Evolutionary conservation across 2,113 vertebrate species (phyloP).

Genomic region (Delphinus delphis): DNA sequence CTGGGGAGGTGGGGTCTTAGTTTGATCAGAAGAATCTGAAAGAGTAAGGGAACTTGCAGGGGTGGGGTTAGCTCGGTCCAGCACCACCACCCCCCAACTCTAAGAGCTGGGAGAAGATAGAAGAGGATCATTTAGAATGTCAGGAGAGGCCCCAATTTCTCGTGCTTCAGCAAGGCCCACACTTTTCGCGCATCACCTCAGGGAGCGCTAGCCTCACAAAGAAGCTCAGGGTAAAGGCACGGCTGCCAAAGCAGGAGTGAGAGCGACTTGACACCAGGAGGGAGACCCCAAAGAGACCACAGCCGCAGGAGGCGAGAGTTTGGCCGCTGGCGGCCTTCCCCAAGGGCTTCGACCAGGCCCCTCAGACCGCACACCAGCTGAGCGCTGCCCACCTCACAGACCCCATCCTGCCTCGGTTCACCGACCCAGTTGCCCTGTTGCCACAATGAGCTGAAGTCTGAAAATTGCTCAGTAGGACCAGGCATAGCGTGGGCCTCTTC

Average conservation of each 20-base stretch:
- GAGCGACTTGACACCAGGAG: fast-evolving
- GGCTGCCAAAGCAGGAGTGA: fast-evolving
- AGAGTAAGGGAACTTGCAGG: too few species aligned
- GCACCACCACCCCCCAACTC: too few species aligned
- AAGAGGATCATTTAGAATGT: too few species aligned
- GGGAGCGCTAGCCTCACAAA: fast-evolving
- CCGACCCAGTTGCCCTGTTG: neutral
- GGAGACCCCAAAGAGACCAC: neutral
- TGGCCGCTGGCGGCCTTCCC: neutral
- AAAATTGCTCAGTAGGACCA: too few species aligned
- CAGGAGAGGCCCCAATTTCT: neutral
- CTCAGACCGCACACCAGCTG: neutral
- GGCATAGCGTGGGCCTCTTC: too few species aligned
- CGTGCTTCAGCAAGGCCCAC: fast-evolving
- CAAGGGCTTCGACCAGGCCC: neutral
- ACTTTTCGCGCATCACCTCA: fast-evolving
- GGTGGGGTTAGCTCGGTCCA: too few species aligned
- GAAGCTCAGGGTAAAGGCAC: neutral
- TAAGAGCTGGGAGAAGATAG: too few species aligned
- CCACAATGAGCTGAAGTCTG: too few species aligned
- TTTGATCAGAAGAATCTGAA: too few species aligned
- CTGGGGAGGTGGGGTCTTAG: too few species aligned
- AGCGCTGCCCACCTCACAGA: too few species aligned
- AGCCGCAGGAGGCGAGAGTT: neutral
- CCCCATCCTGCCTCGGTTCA: neutral